Base-by-base conservation (phyloP, 2,888 invertebrate species). In the Onthophagus sagittarius region DNA sequence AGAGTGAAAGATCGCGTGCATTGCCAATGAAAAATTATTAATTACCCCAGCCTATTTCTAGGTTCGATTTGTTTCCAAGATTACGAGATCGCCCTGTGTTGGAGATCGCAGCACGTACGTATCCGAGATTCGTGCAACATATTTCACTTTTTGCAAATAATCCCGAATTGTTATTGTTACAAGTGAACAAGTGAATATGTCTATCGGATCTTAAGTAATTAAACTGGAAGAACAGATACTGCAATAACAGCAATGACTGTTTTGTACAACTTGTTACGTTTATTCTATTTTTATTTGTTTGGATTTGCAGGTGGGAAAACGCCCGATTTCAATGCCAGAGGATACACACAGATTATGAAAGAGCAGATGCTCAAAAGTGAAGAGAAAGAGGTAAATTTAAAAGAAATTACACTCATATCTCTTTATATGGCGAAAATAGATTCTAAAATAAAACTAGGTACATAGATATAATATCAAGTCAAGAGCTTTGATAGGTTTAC, bases 281-380 rank as follows among this genome's bases (percentile, higher is more conserved):
- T 62, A 72, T 73, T 65, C 71, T 65, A 71, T 72, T 67, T 73
- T 75, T 63, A 72, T 73, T 69, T 69, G 72, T 62, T 69, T 70
- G 72, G 72, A 73, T 73, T 91, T 93, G 78, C 90, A 97, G 97
- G 98, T 86, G 98, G 98, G 15, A 98, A 98, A 88, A 99, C 99
- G 65, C 99, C 99, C 62, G 98, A 99, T 89, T 89, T 95, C 79
- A 94, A 95, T 74, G 95, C 96, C 3, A 90, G 99, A 82, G 97
- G 97, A 11, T 99, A 96, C 84, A 94, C 95, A 64, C 96, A 97
- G 85, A 97, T 99, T 88, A 98, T 99, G 97, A 93, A 93, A 83
- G 99, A 99, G 85, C 96, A 97, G 85, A 89, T 94, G 84, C 90
- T 98, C 11, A 92, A 94, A 82, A 94, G 94, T 71, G 95, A 95